Evolutionary conservation across 1,140 invertebrate genomes (phyloP), one percentile per base, ranked within the genome.

Genomic region (Macrotrachela quadricornifera): DNA sequence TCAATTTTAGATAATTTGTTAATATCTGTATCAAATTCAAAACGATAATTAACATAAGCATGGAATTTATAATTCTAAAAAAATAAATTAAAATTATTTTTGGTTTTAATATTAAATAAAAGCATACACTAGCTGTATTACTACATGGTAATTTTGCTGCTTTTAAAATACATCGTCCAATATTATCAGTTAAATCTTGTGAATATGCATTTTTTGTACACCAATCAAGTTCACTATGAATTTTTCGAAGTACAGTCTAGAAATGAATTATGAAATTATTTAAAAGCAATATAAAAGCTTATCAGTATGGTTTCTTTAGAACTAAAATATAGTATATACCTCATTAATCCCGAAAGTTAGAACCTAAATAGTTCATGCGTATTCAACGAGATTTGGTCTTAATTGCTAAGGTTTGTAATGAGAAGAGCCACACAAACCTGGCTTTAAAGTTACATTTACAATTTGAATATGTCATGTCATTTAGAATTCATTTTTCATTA

Each of bases 161-260:
- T 65, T 83, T 78, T 16, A 79, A 66, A 37, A 85, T 75, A 64
- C 84, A 88, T 57, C 79, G 72, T 15, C 83, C 84, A 57, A 88
- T 73, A 70, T 85, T 85, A 60, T 83, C 76, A 63, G 80, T 80
- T 62, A 82, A 78, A 55, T 77, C 77, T 48, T 78, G 75, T 3
- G 80, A 81, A 60, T 79, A 79, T 2, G 80, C 78, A 66, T 83
- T 85, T 49, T 78, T 78, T 1, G 83, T 79, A 70, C 85, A 88
- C 78, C 82, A 85, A 60, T 85, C 81, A 53, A 86, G 67, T 64
- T 80, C 77, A 36, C 68, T 68, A 58, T 79, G 76, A 53, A 86
- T 74, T 61, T 78, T 77, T 45, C 74, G 74, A 56, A 86, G 65
- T 9, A 86, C 73, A 13, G 78, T 80, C 67, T 82, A 81, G 58